Conservation (phyloP, 2,113 vertebrate genomes). For the Sprattus sprattus region DNA sequence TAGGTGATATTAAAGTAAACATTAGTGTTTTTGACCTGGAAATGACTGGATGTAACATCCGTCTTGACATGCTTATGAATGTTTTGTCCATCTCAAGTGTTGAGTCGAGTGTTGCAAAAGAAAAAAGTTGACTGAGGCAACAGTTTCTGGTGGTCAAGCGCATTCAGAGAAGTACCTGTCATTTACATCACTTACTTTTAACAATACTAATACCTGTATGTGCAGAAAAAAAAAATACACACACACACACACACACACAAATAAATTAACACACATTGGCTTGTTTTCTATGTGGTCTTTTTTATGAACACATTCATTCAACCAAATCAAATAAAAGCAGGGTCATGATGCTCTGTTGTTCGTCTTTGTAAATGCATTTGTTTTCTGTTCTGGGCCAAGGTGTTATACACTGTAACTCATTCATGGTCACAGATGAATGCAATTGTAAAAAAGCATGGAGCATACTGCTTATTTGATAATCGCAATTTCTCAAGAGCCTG, state of each 20-base stretch:
- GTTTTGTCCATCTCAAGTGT: neutral
- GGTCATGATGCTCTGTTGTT: neutral
- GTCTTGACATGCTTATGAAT: neutral
- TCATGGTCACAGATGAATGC: conserved; percentile 36
- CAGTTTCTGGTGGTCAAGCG: no score
- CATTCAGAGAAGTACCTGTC: no score
- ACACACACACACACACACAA: neutral
- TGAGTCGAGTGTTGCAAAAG: no score
- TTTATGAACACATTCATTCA: conserved; percentile 33
- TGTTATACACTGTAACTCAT: conserved; percentile 42
- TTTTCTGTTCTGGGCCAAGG: conserved; percentile 22
- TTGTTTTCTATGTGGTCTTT: neutral
- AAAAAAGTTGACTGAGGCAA: neutral
- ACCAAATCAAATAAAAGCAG: conserved; percentile 33
- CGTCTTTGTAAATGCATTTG: conserved; percentile 22
- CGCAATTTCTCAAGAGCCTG: no score
- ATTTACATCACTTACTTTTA: neutral
- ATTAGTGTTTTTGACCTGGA: no score
- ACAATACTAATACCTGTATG: neutral
- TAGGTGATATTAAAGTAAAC: no score
- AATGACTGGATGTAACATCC: no score
- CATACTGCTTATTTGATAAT: no score
- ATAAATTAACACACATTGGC: neutral
- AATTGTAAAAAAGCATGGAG: conserved; percentile 26
- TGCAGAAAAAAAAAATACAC: neutral